A percentile compares a stretch with the other conserved stretches of the same genome.
These are phyloP conservation scores for Urechis unicinctus DNA, from an alignment of 2,888 invertebrate genomes.

Conservation along the genomic window DNA sequence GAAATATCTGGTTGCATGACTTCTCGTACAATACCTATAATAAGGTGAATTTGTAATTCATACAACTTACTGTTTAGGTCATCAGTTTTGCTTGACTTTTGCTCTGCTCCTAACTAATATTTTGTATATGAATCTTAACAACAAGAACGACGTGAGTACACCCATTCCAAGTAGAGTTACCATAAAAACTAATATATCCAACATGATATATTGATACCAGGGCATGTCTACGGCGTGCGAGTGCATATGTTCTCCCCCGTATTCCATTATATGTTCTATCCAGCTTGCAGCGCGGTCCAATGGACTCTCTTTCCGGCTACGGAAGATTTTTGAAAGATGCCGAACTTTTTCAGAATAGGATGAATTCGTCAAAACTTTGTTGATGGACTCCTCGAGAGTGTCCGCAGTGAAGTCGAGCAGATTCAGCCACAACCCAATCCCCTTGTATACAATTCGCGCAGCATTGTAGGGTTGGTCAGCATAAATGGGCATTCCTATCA, in stretches of 20 bases:
- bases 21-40: too few relatives aligned
- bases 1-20: too few relatives aligned
- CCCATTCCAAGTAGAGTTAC: not conserved
- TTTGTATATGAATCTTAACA: too few relatives aligned
- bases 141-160: too few relatives aligned
- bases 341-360: slow-evolving; percentile 16
- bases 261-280: slow-evolving; percentile 29
- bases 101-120: too few relatives aligned
- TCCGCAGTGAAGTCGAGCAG: slow-evolving; percentile 4
- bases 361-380: slow-evolving; percentile 13
- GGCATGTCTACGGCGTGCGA: slow-evolving; percentile 24
- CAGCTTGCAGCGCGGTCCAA: slow-evolving; percentile 25
- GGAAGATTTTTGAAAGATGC: slow-evolving; percentile 20
- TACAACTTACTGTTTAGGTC: too few relatives aligned
- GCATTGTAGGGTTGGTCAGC: slow-evolving; percentile 26
- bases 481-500: slow-evolving; percentile 24
- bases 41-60: too few relatives aligned
- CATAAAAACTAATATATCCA: slow-evolving; percentile 18
- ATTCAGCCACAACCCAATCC: not conserved
- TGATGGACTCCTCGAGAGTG: slow-evolving; percentile 15
- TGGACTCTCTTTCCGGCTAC: slow-evolving; percentile 15
- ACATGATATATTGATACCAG: slow-evolving; percentile 24
- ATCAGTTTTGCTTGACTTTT: too few relatives aligned
- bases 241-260: slow-evolving; percentile 26
- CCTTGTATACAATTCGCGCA: slow-evolving; percentile 14